Base-by-base conservation (phyloP, 2,797 vertebrate species). In the Phrynocephalus forsythii region DNA sequence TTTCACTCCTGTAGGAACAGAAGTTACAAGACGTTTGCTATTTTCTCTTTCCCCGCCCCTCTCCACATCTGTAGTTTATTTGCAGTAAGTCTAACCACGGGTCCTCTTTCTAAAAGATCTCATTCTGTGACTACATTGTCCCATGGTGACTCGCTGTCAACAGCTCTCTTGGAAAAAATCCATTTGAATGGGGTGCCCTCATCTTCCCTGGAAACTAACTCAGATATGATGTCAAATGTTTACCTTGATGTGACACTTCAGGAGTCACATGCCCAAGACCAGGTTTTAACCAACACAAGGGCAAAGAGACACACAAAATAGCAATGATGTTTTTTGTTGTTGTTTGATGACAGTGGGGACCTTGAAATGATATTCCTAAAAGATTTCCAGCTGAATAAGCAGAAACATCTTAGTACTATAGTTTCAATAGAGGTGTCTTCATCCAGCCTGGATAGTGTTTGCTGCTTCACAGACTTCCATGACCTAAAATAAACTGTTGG, bases 121-220 rank as follows among this genome's bases (percentile, higher is more conserved):
- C 72, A 83, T 83, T 92, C 72, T 89, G 68, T 0, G 0, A 69
- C 38, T 7, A 1, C 89, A 80, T 89, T 93, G 78, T 69, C 63
- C 44, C 28, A 2, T 16, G 0, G 1, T 93, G 93, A 94, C 83
- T 91, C 90, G 91, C n/a, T 0, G 0, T 50, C 77, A 60, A 24
- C 26, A 83, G 88, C 68, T 83, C 87, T 91, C 22, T 28, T 22
- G 63, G 87, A 90, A 92, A 79, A 89, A 93, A 92, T 30, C 66
- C 0, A 38, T 90, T 89, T 91, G 6, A 76, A 93, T 77, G 38
- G 86, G 87, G 85, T 85, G 85, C 84, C 72, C 84, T 75, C 3
- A 0, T 82, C 81, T 86, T 77, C 79, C 4, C 81, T 86, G 85
- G 89, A 88, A 87, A 73, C 76, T 84, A 90, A 16, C 24, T 18